These are phyloP conservation scores for Dicycla oo DNA, from an alignment of 2,888 invertebrate species.

Conservation along the genomic window DNA sequence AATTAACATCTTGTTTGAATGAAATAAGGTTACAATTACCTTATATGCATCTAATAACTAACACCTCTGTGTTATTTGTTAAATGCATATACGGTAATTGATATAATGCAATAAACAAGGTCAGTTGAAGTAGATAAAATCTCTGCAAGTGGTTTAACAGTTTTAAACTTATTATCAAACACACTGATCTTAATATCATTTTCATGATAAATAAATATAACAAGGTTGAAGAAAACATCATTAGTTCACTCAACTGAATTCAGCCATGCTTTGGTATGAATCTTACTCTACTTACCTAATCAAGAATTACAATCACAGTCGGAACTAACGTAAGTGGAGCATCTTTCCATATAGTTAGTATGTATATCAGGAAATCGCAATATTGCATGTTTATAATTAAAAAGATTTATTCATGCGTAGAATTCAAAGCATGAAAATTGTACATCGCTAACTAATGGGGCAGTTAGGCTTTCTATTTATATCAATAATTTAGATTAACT, in stretches of 20 bases:
- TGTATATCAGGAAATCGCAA: conserved; percentile 53
- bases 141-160: conserved; percentile 3
- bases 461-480: conserved; percentile 60
- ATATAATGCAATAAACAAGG: conserved; percentile 13
- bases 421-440: conserved; percentile 58
- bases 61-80: too few species aligned
- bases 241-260: not conserved
- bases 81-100: too few species aligned
- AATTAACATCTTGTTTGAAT: not conserved
- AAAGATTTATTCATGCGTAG: conserved; percentile 47
- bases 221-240: conserved; percentile 13
- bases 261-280: conserved; percentile 14
- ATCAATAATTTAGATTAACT: conserved; percentile 59
- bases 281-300: conserved; percentile 48
- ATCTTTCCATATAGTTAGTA: conserved; percentile 52
- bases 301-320: conserved; percentile 40
- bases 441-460: conserved; percentile 46
- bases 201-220: conserved; percentile 11
- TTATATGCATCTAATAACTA: conserved; percentile 1
- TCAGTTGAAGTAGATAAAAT: conserved; percentile 14
- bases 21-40: not conserved
- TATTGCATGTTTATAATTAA: conserved; percentile 61
- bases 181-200: not conserved
- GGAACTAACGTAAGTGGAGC: conserved; percentile 47
- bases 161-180: conserved; percentile 14